Conservation (phyloP, 1,140 invertebrate genomes). For the Drosophila auraria region DNA sequence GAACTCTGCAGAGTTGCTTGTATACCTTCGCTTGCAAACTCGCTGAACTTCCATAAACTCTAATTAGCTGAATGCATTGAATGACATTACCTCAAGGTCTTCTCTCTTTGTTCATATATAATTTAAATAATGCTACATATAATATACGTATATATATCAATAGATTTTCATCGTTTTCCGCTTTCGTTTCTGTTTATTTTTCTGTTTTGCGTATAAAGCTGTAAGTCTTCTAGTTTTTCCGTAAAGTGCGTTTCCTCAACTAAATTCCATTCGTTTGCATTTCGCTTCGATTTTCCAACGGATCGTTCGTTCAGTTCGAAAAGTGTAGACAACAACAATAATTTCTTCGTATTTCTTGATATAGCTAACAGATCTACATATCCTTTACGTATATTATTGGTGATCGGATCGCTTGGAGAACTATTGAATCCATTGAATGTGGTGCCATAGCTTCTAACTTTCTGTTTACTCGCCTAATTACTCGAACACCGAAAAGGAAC, state of each 20-base stretch:
- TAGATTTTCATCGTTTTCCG: conserved; percentile 63
- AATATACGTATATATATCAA: conserved; percentile 62
- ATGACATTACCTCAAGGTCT: conserved; percentile 66
- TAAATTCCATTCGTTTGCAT: conserved; percentile 75
- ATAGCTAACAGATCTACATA: conserved; percentile 43
- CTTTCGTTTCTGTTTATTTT: conserved; percentile 11
- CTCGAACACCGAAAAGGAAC: conserved; percentile 71
- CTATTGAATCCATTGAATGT: conserved; percentile 23
- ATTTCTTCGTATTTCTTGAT: conserved; percentile 38
- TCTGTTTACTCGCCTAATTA: conserved; percentile 42
- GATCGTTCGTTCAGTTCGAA: conserved; percentile 48
- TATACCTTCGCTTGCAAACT: conserved; percentile 23
- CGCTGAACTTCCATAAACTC: conserved; percentile 32
- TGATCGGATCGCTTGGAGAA: conserved; percentile 30
- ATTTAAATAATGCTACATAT: conserved; percentile 78
- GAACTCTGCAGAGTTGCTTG: conserved; percentile 16
- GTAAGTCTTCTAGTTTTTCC: conserved; percentile 82
- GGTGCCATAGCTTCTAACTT: conserved; percentile 53
- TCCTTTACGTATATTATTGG: conserved; percentile 38
- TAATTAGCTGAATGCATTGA: conserved; percentile 63
- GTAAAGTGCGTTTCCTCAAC: conserved; percentile 78
- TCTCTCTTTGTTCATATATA: conserved; percentile 56
- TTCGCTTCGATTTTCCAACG: conserved; percentile 30
- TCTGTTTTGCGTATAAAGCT: conserved; percentile 77
- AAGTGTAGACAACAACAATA: conserved; percentile 55